Evolutionary conservation across 1,140 invertebrate genomes (phyloP).

Genomic region (Melanaphis sacchari): DNA sequence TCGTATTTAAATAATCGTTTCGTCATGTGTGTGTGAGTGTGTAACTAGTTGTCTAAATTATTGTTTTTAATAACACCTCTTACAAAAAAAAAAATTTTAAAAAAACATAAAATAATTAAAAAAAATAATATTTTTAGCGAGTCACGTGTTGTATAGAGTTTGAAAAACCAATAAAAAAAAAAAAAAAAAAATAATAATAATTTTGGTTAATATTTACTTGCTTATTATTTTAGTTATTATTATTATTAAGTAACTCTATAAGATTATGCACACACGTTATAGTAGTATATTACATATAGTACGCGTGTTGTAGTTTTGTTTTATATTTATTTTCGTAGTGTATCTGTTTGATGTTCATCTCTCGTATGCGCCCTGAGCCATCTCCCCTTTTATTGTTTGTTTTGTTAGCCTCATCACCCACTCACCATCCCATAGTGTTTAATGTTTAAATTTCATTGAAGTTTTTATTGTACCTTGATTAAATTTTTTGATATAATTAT

Average conservation of each 20-base stretch:
- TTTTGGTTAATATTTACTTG: neutral
- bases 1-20: neutral
- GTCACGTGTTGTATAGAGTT: neutral
- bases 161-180: neutral
- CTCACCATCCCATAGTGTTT: neutral
- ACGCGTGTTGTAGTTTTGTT: neutral
- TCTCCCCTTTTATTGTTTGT: neutral
- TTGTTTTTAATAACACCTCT: neutral
- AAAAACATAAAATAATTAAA: neutral
- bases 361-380: neutral
- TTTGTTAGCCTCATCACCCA: neutral
- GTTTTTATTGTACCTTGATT: neutral
- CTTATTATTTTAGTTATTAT: neutral
- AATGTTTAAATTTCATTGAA: neutral
- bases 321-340: neutral
- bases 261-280: neutral
- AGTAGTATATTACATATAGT: neutral
- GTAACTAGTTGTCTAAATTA: neutral
- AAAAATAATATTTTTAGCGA: neutral
- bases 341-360: neutral
- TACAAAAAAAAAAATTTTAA: neutral
- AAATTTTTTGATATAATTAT: neutral
- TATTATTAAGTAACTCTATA: neutral
- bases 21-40: neutral
- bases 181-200: too few species aligned